Evolutionary conservation across 2,113 vertebrate species (phyloP).

Genomic region (Nycticryphes semicollaris): DNA sequence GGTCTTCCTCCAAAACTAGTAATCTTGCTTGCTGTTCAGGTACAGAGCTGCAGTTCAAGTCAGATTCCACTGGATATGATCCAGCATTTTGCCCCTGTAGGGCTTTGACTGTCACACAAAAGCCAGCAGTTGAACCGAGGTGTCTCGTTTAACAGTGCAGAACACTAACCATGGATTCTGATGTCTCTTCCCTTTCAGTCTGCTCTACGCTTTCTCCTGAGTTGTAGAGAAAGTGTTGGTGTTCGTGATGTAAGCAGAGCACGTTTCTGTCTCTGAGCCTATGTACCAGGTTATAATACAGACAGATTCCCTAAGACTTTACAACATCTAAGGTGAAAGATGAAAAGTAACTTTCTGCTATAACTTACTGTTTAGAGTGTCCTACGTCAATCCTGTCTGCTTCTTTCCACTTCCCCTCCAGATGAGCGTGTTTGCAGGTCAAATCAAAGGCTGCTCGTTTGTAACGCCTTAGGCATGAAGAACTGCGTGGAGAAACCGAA

Average conservation of each 20-base stretch:
- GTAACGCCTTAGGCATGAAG: constrained; percentile 10
- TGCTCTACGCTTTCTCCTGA: not conserved
- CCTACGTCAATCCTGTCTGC: constrained; percentile 2
- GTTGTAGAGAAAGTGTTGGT: not conserved
- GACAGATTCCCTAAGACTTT: not conserved
- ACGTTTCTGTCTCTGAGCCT: not conserved
- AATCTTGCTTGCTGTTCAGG: not conserved
- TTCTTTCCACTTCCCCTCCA: constrained; percentile 23
- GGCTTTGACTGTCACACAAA: not conserved
- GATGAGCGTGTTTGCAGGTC: constrained; percentile 45
- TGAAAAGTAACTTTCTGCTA: not conserved
- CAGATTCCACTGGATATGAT: not conserved
- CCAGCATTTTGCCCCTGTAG: not conserved
- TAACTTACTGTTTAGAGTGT: not conserved
- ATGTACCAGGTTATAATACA: not conserved
- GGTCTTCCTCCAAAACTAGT: constrained; percentile 18
- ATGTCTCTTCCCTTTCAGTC: not conserved
- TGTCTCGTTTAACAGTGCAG: not conserved
- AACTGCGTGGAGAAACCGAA: constrained; percentile 44
- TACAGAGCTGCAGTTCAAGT: constrained; percentile 1
- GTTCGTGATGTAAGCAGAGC: not conserved
- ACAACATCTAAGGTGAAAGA: not conserved
- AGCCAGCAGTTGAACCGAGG: not conserved
- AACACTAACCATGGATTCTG: not conserved
- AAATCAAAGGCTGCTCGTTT: not conserved